Evolutionary conservation across 1,140 invertebrate genomes (phyloP).

Genomic region (Drosophila biarmipes): DNA sequence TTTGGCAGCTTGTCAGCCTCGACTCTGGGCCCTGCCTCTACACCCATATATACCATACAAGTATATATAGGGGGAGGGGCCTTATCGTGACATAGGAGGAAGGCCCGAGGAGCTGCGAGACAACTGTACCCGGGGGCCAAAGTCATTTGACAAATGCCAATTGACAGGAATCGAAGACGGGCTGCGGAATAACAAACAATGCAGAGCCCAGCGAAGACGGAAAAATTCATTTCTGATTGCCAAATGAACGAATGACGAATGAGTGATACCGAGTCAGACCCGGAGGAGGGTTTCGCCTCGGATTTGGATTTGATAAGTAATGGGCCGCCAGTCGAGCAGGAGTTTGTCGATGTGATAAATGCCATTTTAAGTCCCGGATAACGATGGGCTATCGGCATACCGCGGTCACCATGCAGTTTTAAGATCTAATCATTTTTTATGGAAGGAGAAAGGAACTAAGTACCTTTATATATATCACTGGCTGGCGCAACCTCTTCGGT

Average conservation of each 20-base stretch:
- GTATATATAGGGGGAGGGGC: neutral
- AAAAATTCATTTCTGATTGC: constrained; percentile 56
- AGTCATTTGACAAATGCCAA: constrained; percentile 70
- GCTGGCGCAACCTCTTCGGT: neutral
- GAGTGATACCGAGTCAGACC: constrained; percentile 14
- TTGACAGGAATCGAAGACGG: constrained; percentile 61
- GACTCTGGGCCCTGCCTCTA: no score
- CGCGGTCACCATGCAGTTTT: neutral
- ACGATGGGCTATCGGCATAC: constrained; percentile 22
- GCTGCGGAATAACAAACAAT: constrained; percentile 34
- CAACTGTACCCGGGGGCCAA: constrained; percentile 43
- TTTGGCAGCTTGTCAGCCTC: constrained; percentile 53
- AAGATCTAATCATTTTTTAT: neutral
- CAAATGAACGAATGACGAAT: constrained; percentile 56
- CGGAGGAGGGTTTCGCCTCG: neutral
- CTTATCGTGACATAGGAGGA: constrained; percentile 41
- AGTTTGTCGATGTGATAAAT: constrained; percentile 76
- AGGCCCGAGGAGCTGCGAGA: constrained; percentile 20
- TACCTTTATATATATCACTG: neutral
- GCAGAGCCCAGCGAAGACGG: neutral
- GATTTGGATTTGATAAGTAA: neutral
- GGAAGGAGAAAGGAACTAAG: no score
- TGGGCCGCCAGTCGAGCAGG: constrained; percentile 2
- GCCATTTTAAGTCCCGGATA: constrained; percentile 77
- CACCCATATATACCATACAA: neutral